Percentiles rank a stretch among this genome's conserved stretches.
Conservation (phyloP, 1,140 invertebrate species). For the Drosophila sproati region DNA sequence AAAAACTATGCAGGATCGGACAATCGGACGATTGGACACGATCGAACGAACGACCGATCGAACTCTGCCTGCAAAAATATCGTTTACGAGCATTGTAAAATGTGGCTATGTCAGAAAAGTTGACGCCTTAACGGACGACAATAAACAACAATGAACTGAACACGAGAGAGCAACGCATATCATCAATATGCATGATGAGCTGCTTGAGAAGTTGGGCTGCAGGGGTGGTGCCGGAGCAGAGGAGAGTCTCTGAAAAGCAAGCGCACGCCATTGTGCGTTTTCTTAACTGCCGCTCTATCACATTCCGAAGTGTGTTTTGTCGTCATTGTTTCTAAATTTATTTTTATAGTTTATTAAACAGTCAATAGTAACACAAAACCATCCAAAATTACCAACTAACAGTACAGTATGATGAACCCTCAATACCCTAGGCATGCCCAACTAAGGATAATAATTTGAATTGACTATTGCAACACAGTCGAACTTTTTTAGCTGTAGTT, state of each 20-base stretch:
- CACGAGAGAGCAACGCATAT: constrained; percentile 49
- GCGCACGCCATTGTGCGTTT: constrained; percentile 74
- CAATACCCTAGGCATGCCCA: constrained; percentile 9
- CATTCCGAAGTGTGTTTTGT: constrained; percentile 78
- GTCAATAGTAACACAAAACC: constrained; percentile 58
- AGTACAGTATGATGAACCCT: neutral
- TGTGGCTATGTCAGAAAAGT: constrained; percentile 59
- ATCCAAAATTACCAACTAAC: constrained; percentile 26
- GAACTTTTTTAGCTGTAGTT: no score
- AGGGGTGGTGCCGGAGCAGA: neutral
- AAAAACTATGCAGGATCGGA: constrained; percentile 62
- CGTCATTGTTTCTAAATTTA: constrained; percentile 83
- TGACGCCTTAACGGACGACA: constrained; percentile 61
- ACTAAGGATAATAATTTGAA: neutral
- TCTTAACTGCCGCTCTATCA: constrained; percentile 63
- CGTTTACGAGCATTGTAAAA: constrained; percentile 53
- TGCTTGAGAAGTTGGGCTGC: constrained; percentile 1
- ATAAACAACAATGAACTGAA: constrained; percentile 68
- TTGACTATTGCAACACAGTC: neutral
- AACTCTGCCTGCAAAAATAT: constrained; percentile 66
- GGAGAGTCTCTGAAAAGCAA: constrained; percentile 22
- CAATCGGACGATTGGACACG: constrained; percentile 38
- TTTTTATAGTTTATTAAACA: constrained; percentile 83
- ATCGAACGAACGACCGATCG: constrained; percentile 28
- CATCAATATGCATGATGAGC: constrained; percentile 80